These are phyloP conservation scores for Pachyseris speciosa DNA, from an alignment of 64 coral and sea anemone genomes.

Conservation along the genomic window DNA sequence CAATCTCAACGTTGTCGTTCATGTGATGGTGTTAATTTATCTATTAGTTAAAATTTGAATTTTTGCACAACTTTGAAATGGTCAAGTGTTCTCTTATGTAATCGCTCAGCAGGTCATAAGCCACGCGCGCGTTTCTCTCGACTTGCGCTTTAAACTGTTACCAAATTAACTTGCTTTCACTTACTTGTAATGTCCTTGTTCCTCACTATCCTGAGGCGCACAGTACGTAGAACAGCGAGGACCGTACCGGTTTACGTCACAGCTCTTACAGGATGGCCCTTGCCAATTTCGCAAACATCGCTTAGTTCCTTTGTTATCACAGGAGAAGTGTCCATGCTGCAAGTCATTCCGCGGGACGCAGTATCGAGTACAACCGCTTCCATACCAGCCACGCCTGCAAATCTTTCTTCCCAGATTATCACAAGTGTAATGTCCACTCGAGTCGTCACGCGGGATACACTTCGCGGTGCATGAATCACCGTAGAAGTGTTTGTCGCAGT, in stretches of 20 bases:
- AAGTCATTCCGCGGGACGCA: conserved; percentile 22
- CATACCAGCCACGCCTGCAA: conserved; percentile 30
- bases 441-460: conserved; percentile 28
- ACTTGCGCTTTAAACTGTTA: too few species aligned
- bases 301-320: conserved; percentile 17
- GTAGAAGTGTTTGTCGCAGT: conserved; percentile 41
- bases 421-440: conserved; percentile 36
- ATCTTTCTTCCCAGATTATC: conserved; percentile 29
- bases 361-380: not conserved
- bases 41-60: too few species aligned
- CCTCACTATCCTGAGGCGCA: conserved; percentile 36
- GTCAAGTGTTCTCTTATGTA: too few species aligned
- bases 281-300: conserved; percentile 23
- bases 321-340: conserved; percentile 28
- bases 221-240: conserved; percentile 68
- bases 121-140: too few species aligned
- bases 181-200: conserved; percentile 63
- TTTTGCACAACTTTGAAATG: too few species aligned
- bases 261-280: conserved; percentile 33
- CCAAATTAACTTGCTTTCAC: not conserved
- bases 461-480: conserved; percentile 46
- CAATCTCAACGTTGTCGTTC: too few species aligned
- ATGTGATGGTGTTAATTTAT: too few species aligned
- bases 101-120: too few species aligned
- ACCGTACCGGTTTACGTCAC: conserved; percentile 55